phyloP scores from a whole-genome alignment of 2,113 vertebrate genomes.

The Lasiurus borealis region DNA sequence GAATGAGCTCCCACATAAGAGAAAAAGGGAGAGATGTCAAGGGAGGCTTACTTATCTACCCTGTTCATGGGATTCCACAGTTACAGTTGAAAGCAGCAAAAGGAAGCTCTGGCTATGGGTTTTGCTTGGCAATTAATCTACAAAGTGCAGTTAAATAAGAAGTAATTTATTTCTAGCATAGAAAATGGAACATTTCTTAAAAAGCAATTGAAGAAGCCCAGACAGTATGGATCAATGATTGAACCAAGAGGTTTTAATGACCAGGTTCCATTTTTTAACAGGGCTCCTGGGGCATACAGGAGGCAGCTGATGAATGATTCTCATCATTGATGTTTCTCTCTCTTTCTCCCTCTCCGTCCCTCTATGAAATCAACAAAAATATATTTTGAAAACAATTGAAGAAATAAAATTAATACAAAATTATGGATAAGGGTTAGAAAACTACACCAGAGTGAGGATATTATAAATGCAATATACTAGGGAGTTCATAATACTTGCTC shows the following conservation, averaged over 20 bases:
- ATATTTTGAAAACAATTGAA: neutral
- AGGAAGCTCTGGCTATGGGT: neutral
- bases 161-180: constrained; percentile 20
- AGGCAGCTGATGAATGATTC: no score
- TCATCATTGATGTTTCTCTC: no score
- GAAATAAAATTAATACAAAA: constrained; percentile 19
- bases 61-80: neutral
- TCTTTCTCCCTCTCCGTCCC: no score
- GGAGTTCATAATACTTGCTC: neutral
- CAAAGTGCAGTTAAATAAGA: constrained; percentile 6
- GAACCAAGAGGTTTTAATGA: no score
- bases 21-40: neutral
- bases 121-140: neutral
- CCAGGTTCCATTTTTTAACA: no score
- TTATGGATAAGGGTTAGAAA: neutral
- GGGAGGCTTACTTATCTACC: neutral
- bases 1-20: neutral
- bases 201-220: neutral
- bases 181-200: neutral
- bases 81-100: neutral
- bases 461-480: neutral
- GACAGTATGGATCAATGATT: no score
- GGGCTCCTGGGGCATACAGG: no score
- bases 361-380: neutral
- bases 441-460: neutral